Evolutionary conservation across 2,797 vertebrate species (phyloP).

Genomic region (Cyclopterus lumpus): DNA sequence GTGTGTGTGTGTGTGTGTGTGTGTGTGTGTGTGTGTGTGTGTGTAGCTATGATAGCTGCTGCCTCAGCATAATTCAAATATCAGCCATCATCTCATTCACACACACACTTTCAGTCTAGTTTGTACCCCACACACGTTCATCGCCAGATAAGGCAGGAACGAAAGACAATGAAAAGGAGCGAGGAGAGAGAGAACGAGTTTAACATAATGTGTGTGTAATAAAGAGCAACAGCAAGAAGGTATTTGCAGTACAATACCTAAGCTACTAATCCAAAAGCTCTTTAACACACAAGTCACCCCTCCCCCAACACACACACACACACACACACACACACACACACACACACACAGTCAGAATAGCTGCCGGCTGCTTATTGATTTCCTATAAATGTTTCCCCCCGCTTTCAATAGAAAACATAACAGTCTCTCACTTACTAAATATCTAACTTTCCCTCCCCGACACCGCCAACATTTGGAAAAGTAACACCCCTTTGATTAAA

Average conservation of each 20-base stretch:
- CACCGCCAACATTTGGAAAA: constrained; percentile 35
- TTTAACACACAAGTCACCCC: constrained; percentile 53
- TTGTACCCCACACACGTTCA: constrained; percentile 47
- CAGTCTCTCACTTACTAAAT: constrained; percentile 54
- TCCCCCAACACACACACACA: constrained; percentile 33
- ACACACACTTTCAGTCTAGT: constrained; percentile 13
- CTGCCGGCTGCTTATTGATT: constrained; percentile 62
- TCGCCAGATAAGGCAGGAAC: constrained; percentile 40
- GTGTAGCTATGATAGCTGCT: constrained; percentile 38
- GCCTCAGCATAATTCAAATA: constrained; percentile 54
- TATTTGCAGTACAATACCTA: constrained; percentile 65
- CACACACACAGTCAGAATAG: not conserved
- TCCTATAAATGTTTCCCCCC: constrained; percentile 51
- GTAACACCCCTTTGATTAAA: constrained; percentile 50
- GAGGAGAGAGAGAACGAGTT: constrained; percentile 14
- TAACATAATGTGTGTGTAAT: constrained; percentile 9
- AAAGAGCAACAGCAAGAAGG: constrained; percentile 44
- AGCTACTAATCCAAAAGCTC: constrained; percentile 74
- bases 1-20: not conserved
- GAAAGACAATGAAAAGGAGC: constrained; percentile 36
- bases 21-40: not conserved
- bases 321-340: constrained; percentile 14
- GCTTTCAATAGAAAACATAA: constrained; percentile 45
- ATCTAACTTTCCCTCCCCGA: constrained; percentile 42
- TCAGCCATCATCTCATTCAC: constrained; percentile 29